Base-by-base conservation (phyloP, 92 coral and sea anemone species). In the Heliopora coerulea region DNA sequence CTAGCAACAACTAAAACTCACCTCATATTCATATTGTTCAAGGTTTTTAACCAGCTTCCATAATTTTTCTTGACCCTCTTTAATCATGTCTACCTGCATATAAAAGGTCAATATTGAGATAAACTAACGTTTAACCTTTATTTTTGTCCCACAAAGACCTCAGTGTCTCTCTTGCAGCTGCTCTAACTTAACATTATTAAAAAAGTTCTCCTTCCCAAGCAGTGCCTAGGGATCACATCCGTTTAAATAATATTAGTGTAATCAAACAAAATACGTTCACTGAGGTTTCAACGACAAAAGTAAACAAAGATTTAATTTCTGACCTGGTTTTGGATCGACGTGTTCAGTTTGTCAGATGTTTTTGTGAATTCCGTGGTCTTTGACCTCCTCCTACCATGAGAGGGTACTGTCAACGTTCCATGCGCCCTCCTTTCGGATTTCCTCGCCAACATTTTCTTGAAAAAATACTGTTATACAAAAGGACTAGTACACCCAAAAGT, bases 1-100 rank as follows among this genome's bases (percentile, higher is more conserved):
- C n/a, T n/a, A n/a, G n/a, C n/a, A n/a, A n/a, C n/a, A n/a, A n/a
- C n/a, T n/a, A n/a, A n/a, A n/a, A n/a, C n/a, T 70, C 25, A 70
- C 77, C 77, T 70, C 63, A 15, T 70, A n/a, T 26, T 54, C 77
- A 11, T 44, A 30, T 31, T 1, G 9, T 2, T 87, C 92, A 48
- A 95, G 78, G 67, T 84, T 89, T 61, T 88, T 79, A 48, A 95
- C 79, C 42, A 88, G 78, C 76, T 74, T 86, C 57, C 83, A 85
- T 33, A 95, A 32, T 23, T 70, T 79, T 49, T 77, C 64, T 28
- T 95, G 99, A 23, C 87, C 82, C 63, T 86, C 89, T 76, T 83
- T 87, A 62, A 95, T 83, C 34, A 90, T 49, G 9, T 79, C 40
- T 3, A 90, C 76, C 99, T 95, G 57, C 6, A 40, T 18, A 35